A percentile compares a stretch with the other conserved stretches of the same genome.
phyloP scores from a whole-genome alignment of 2,113 vertebrate genomes.

The Psilopsiagon aymara region DNA sequence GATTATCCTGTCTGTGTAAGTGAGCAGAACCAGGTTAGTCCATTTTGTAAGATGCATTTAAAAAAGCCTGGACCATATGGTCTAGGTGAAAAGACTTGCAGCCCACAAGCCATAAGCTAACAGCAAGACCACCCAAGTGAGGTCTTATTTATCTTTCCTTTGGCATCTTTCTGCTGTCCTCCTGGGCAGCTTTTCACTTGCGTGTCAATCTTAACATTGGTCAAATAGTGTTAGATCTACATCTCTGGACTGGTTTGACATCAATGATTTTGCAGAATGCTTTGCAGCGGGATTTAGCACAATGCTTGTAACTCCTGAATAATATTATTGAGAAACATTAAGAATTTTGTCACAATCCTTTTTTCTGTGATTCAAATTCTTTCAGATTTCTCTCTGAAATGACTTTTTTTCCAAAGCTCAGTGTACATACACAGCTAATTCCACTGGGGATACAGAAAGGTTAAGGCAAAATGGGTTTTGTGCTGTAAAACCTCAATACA shows the following conservation, averaged over 20 bases:
- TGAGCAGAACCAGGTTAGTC: conserved; percentile 42
- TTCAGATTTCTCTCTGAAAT: not conserved
- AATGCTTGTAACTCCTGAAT: not conserved
- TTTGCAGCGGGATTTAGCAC: not conserved
- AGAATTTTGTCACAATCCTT: not conserved
- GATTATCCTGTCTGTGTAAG: conserved; percentile 61
- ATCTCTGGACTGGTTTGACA: not conserved
- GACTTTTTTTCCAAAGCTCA: not conserved
- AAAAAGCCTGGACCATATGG: not conserved
- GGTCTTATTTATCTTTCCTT: not conserved
- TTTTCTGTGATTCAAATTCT: not conserved
- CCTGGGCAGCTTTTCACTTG: not conserved
- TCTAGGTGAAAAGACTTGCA: not conserved
- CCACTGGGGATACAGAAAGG: not conserved
- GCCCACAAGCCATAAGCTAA: not conserved
- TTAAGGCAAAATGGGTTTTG: not conserved
- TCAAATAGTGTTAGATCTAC: not conserved
- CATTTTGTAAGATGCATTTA: not conserved
- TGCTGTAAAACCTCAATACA: not conserved
- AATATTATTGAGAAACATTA: not conserved
- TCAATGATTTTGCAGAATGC: not conserved
- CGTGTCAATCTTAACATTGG: not conserved
- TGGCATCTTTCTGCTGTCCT: not conserved
- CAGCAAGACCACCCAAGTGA: not conserved
- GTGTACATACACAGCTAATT: not conserved